Evolutionary conservation across 2,888 invertebrate species (phyloP), one percentile per base, ranked within the genome.

Genomic region (Antheraea yamamai): DNA sequence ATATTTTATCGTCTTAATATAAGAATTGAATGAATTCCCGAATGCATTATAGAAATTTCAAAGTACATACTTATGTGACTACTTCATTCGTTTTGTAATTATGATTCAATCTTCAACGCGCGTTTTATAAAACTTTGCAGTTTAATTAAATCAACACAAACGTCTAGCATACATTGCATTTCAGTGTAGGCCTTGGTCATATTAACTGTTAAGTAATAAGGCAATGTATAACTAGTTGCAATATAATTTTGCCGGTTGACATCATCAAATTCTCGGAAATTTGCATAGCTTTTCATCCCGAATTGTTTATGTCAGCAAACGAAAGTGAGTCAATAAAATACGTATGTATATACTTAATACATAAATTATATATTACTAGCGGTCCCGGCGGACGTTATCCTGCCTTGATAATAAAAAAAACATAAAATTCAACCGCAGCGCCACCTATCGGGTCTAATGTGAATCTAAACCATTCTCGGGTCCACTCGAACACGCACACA

Each of bases 191-290:
- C 1, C 0, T 7, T 39, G 1, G 20, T 4, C 6, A 70, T 39
- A 4, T 39, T 10, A 39, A 12, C 8, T 39, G 10, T 20, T 39
- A 39, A 26, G 26, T 26, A 72, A 75, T 61, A 30, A 47, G 26
- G 74, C 20, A 39, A 72, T 74, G 74, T 74, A 61, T 47, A 23
- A 20, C 26, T 23, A 72, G 61, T 61, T 61, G 35, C 30, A 26
- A 39, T 26, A 26, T 47, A 20, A 26, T 58, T 58, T 73, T 10
- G 26, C 35, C 26, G 78, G 85, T 81, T 88, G 88, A 90, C 85
- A 88, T 91, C 90, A 91, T 86, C 85, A 78, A 75, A 78, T 91
- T 91, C 92, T 87, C 79, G 81, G 91, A 90, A 92, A 81, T 83
- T 79, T 78, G 80, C 78, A 76, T 64, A 75, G 72, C 64, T 52